Evolutionary conservation across 2,113 vertebrate species (phyloP).

Genomic region (Daphoenositta chrysoptera): DNA sequence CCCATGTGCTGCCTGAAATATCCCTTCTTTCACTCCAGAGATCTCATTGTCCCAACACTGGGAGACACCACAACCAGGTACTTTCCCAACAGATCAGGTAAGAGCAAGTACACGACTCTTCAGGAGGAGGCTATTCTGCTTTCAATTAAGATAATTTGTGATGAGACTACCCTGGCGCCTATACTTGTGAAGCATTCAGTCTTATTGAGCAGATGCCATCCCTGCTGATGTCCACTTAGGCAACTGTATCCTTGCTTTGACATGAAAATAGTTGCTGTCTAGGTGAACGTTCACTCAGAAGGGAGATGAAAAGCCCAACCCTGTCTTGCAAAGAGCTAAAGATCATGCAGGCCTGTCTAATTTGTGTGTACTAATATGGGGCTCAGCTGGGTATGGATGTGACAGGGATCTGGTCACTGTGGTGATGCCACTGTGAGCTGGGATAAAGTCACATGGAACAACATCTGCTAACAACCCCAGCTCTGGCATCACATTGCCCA

Average conservation of each 20-base stretch:
- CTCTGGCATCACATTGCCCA: background rate
- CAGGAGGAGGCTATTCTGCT: background rate
- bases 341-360: background rate
- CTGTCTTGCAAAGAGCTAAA: background rate
- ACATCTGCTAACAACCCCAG: background rate
- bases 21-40: background rate
- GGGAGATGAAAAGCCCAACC: background rate
- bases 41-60: background rate
- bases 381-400: background rate
- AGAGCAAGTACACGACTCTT: background rate
- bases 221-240: background rate
- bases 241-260: background rate
- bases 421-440: background rate
- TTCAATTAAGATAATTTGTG: conserved; percentile 33
- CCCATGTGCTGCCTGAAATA: background rate
- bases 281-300: background rate
- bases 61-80: background rate
- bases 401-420: background rate
- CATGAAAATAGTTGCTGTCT: background rate
- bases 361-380: rapidly evolving
- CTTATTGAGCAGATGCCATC: background rate
- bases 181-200: background rate
- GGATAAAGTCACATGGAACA: background rate
- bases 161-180: background rate
- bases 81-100: conserved; percentile 25